Base-by-base conservation (phyloP, 2,113 vertebrate genomes). In the Macrotus californicus region DNA sequence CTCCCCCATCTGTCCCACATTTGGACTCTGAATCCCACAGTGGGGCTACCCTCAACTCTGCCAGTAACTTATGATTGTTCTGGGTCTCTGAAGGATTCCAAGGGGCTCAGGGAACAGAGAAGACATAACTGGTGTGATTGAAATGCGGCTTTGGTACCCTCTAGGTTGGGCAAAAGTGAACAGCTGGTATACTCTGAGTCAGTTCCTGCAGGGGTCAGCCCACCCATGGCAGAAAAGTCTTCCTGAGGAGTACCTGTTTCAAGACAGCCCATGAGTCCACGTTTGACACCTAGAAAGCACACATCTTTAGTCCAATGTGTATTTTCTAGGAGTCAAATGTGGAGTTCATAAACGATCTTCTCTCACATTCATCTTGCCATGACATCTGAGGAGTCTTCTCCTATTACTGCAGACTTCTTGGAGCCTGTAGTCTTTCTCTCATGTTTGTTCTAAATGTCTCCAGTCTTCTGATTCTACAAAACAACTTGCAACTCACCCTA, bases 181-280 rank as follows among this genome's bases (percentile, higher is more conserved):
- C 36, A 80, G 19, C 24, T 73, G 26, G 5, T 54, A 0, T 0
- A 4, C 5, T 9, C 6, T 3, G n/a, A 22, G 16, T 15, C 64
- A 46, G 0, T 76, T 39, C 34, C 36, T 67, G 24, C 56, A 50
- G 59, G 48, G 46, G 4, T 31, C 50, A 61, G 22, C 22, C 70
- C 39, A 36, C 2, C 14, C 8, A 9, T 6, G 29, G 39, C 64
- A 43, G 48, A 36, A 36, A 61, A 67, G 50, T 1, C 10, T 59
- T 84, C 39, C n/a, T 22, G 21, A 39, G 48, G 75, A 86, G 5
- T 7, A 43, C 12, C 4, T 12, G 4, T 43, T 50, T 66, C n/a
- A 83, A 24, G 69, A 39, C 12, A 21, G 6, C 16, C 79, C 61
- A 14, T 29, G 21, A 14, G 46, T 69, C 6, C 34, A 3, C 15